Evolutionary conservation across 2,797 vertebrate genomes (phyloP).

Genomic region (Arrhamphus sclerolepis): DNA sequence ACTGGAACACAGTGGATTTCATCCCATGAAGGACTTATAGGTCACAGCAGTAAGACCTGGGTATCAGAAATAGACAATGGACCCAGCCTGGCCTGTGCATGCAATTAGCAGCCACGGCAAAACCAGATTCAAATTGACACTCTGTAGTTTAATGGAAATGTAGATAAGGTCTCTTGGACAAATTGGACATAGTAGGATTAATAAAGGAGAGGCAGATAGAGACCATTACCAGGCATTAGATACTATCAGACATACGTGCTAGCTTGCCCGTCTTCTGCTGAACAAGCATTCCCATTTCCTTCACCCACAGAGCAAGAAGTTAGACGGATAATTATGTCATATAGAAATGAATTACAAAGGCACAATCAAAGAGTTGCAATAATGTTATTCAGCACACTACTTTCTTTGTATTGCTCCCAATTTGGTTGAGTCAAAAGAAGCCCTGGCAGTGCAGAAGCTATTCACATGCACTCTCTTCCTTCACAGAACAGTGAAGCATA

Average conservation of each 20-base stretch:
- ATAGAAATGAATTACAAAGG: slow-evolving; percentile 57
- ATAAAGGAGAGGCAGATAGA: slow-evolving; percentile 61
- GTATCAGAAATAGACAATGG: too few relatives aligned
- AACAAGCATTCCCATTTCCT: slow-evolving; percentile 53
- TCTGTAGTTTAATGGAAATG: slow-evolving; percentile 68
- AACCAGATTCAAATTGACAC: too few relatives aligned
- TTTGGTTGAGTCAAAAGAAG: slow-evolving; percentile 54
- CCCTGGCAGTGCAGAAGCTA: slow-evolving; percentile 51
- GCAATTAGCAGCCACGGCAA: too few relatives aligned
- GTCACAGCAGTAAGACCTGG: too few relatives aligned
- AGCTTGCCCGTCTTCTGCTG: slow-evolving; percentile 60
- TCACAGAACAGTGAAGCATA: slow-evolving; percentile 43
- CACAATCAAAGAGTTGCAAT: slow-evolving; percentile 41
- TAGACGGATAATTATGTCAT: slow-evolving; percentile 61
- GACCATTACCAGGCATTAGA: slow-evolving; percentile 56
- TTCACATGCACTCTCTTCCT: slow-evolving; percentile 38
- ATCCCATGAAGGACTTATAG: too few relatives aligned
- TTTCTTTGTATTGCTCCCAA: slow-evolving; percentile 55
- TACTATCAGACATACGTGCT: slow-evolving; percentile 60
- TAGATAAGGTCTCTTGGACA: slow-evolving; percentile 70
- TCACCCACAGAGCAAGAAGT: slow-evolving; percentile 37
- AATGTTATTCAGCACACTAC: slow-evolving; percentile 53
- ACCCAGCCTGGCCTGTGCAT: too few relatives aligned
- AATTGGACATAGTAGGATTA: slow-evolving; percentile 64
- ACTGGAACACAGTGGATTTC: too few relatives aligned